Evolutionary conservation across 2,113 vertebrate species (phyloP).

Genomic region (Gobius niger): DNA sequence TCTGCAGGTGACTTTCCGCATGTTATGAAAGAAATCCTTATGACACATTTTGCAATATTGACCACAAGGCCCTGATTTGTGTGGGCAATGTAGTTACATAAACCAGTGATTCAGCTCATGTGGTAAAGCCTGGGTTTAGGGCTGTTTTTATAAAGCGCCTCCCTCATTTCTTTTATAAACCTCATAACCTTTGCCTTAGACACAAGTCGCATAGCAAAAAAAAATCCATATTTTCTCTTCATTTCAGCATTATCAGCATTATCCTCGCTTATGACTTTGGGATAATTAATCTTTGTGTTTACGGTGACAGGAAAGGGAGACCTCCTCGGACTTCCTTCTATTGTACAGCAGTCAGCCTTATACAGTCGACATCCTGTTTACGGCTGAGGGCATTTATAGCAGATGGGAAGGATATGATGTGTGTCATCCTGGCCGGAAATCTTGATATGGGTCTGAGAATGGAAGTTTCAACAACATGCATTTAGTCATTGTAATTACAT

Average conservation of each 20-base stretch:
- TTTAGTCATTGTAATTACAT: neutral
- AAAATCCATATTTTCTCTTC: constrained; percentile 8
- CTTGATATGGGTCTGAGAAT: constrained; percentile 41
- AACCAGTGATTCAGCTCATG: constrained; percentile 29
- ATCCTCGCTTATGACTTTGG: constrained; percentile 15
- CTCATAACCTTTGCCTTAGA: constrained; percentile 1
- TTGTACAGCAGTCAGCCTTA: constrained; percentile 36
- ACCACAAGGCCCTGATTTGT: constrained; percentile 6
- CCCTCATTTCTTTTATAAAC: constrained; percentile 19
- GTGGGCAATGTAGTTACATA: constrained; percentile 6
- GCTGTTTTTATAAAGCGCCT: constrained; percentile 6
- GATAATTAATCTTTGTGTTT: constrained; percentile 19
- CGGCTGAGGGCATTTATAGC: constrained; percentile 37
- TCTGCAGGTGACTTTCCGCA: too few relatives aligned
- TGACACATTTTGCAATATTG: constrained; percentile 1
- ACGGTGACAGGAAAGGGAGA: neutral
- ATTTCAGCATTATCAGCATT: neutral
- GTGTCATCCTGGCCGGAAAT: constrained; percentile 23
- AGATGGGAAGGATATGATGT: constrained; percentile 46
- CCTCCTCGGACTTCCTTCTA: constrained; percentile 45
- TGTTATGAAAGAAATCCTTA: neutral
- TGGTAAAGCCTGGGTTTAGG: constrained; percentile 24
- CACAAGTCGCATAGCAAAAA: constrained; percentile 6
- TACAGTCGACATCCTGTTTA: constrained; percentile 64
- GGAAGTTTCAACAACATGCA: constrained; percentile 20